Conservation (phyloP, 2,113 vertebrate genomes). For the Neomonachus schauinslandi region DNA sequence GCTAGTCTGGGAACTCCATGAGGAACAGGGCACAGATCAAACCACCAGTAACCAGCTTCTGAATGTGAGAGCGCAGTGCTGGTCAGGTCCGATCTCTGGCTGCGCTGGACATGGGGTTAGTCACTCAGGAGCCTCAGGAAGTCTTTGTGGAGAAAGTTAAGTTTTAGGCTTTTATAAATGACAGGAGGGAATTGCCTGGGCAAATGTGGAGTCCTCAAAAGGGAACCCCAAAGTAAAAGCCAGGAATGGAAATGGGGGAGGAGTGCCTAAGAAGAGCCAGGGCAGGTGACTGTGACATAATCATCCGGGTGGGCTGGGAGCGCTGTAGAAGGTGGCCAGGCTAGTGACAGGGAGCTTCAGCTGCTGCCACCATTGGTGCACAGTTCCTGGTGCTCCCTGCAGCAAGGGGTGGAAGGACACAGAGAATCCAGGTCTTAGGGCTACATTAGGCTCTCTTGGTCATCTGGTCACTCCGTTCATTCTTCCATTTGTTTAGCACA, state of each 20-base stretch:
- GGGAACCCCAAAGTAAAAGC: neutral
- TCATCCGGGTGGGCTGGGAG: neutral
- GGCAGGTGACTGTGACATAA: neutral
- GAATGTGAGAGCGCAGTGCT: neutral
- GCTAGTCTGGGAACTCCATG: neutral
- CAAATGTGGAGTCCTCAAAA: neutral
- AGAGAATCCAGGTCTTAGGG: neutral
- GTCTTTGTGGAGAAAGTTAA: neutral
- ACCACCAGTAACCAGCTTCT: neutral
- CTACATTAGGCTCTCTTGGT: neutral
- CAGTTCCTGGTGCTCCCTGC: rapidly evolving
- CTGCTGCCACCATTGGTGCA: too few relatives aligned
- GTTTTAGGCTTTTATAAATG: neutral
- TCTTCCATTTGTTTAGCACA: neutral
- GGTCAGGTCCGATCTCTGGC: neutral
- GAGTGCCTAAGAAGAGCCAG: neutral
- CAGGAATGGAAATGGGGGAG: neutral
- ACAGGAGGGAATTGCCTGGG: neutral
- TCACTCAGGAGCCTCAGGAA: neutral
- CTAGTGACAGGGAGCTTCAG: neutral
- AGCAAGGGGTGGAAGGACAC: neutral
- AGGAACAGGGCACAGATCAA: neutral
- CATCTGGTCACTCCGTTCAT: neutral
- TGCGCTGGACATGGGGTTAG: neutral
- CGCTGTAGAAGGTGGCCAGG: neutral